These are phyloP conservation scores for Dendrolimus houi DNA, from an alignment of 2,888 invertebrate genomes.

Conservation along the genomic window DNA sequence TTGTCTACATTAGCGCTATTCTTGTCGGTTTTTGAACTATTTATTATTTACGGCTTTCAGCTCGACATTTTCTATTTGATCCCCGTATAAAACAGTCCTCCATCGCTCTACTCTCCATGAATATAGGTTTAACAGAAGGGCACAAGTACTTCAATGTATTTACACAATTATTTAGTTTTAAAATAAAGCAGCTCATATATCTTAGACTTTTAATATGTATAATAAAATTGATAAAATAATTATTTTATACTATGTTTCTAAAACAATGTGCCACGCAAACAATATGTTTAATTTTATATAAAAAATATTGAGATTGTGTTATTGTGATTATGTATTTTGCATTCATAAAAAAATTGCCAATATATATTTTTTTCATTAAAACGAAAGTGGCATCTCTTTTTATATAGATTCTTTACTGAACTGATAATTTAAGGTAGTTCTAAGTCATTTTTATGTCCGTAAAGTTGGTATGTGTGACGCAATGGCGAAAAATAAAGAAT, in stretches of 20 bases:
- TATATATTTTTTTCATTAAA: constrained; percentile 10
- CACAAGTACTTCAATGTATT: constrained; percentile 59
- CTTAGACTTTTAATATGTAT: no score
- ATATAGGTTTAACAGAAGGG: constrained; percentile 29
- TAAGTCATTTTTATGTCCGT: constrained; percentile 49
- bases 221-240: no score
- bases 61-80: no score
- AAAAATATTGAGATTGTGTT: constrained; percentile 33
- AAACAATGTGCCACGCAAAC: constrained; percentile 32
- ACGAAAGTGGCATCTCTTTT: constrained; percentile 6
- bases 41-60: no score
- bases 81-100: no score
- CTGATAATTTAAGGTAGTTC: constrained; percentile 58
- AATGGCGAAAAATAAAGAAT: constrained; percentile 29
- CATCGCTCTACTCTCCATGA: no score
- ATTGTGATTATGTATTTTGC: constrained; percentile 32
- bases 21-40: no score
- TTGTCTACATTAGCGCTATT: no score
- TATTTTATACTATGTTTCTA: no score
- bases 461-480: constrained; percentile 29
- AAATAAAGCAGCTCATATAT: no score
- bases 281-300: constrained; percentile 16
- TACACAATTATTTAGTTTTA: no score
- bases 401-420: constrained; percentile 45
- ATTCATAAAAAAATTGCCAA: constrained; percentile 31